These are phyloP conservation scores for Aphelenchoides fujianensis DNA, from an alignment of 1,140 invertebrate species.

Conservation along the genomic window DNA sequence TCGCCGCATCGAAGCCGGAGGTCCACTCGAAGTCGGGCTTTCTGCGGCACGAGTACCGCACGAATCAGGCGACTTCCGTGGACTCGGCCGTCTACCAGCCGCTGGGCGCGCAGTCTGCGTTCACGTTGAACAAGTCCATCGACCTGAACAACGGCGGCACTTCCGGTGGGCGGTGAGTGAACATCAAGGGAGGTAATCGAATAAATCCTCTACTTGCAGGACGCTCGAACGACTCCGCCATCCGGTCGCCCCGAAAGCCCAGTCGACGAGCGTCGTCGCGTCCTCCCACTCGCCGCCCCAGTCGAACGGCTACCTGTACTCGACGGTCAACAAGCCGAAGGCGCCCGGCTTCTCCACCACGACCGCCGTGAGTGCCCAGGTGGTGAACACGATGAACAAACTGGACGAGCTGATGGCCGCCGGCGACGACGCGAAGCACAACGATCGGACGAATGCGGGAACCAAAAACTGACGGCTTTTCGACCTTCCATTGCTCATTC, in stretches of 20 bases:
- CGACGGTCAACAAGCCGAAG: conserved; percentile 1
- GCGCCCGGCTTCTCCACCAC: not conserved
- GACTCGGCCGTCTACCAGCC: not conserved
- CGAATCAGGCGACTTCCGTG: not conserved
- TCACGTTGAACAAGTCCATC: not conserved
- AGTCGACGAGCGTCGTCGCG: not conserved
- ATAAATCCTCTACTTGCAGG: not conserved
- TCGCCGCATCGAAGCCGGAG: not conserved
- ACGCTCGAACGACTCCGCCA: conserved; percentile 3
- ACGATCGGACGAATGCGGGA: not conserved
- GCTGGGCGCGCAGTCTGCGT: not conserved
- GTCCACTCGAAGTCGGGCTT: not conserved
- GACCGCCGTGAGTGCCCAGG: not conserved
- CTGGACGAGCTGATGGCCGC: conserved; percentile 14
- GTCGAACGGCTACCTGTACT: conserved; percentile 2
- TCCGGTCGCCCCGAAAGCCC: not conserved
- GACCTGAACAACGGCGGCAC: not conserved
- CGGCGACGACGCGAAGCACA: not conserved
- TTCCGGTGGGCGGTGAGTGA: not conserved
- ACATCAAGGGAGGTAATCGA: not conserved
- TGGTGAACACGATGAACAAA: conserved; percentile 8
- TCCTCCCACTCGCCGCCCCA: not conserved
- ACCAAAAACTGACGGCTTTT: not conserved
- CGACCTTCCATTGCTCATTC: too few relatives aligned
- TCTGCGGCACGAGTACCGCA: not conserved